These are phyloP conservation scores for Acyrthosiphon pisum DNA, from an alignment of 1,140 invertebrate species.

Conservation along the genomic window DNA sequence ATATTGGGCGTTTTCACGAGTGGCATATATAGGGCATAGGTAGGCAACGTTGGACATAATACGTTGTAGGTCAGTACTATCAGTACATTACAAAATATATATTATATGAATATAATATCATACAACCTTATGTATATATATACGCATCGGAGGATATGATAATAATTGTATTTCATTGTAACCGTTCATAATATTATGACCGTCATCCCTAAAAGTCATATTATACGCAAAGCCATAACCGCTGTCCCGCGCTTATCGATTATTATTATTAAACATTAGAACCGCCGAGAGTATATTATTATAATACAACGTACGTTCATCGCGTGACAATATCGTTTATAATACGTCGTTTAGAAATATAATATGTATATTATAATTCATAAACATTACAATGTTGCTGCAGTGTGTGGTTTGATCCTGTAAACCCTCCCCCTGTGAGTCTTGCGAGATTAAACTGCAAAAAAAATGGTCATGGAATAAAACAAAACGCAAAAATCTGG, in stretches of 20 bases:
- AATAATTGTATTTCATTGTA: neutral
- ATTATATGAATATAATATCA: neutral
- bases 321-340: neutral
- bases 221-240: neutral
- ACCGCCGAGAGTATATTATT: neutral
- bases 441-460: neutral
- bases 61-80: neutral
- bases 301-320: neutral
- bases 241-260: neutral
- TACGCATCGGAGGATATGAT: neutral
- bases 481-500: constrained; percentile 16
- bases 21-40: neutral
- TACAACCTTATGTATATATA: neutral
- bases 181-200: neutral
- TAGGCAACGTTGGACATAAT: neutral
- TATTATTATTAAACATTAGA: neutral
- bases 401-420: neutral
- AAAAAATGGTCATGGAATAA: neutral
- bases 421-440: neutral
- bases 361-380: neutral
- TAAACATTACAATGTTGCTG: neutral
- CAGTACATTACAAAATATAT: neutral
- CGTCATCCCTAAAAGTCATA: neutral
- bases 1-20: neutral
- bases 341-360: neutral